These are phyloP conservation scores for Saguinus midas DNA, from an alignment of 2,113 vertebrate species.

Conservation along the genomic window DNA sequence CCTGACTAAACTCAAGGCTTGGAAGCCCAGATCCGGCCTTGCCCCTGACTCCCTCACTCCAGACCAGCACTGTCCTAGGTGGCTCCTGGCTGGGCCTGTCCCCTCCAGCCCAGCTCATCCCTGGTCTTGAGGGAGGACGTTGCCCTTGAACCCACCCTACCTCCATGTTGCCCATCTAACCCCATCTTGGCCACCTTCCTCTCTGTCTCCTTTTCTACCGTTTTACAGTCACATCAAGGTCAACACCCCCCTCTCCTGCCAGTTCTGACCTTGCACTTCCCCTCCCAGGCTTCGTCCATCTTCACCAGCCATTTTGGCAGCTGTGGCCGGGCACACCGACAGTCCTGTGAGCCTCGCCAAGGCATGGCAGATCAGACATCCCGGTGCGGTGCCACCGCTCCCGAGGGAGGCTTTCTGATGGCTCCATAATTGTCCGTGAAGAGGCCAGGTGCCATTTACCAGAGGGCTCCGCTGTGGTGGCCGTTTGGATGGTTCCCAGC, in stretches of 20 bases:
- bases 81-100: background rate
- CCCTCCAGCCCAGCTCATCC: background rate
- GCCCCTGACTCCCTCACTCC: background rate
- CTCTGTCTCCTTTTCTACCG: background rate
- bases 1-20: rapidly evolving
- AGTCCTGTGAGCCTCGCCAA: rapidly evolving
- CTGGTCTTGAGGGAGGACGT: background rate
- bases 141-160: too few species aligned
- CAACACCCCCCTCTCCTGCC: background rate
- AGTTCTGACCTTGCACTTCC: rapidly evolving
- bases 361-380: rapidly evolving
- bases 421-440: rapidly evolving
- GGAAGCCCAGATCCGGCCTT: rapidly evolving
- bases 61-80: rapidly evolving
- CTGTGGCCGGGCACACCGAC: rapidly evolving
- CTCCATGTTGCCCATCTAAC: background rate
- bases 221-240: background rate
- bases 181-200: rapidly evolving
- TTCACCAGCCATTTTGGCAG: too few species aligned
- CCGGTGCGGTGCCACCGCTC: rapidly evolving
- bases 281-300: background rate
- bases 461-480: rapidly evolving
- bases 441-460: too few species aligned
- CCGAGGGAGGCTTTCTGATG: background rate
- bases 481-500: rapidly evolving